A percentile compares a stretch with the other conserved stretches of the same genome.
Conservation (phyloP, 2,797 vertebrate species). For the Sebastes vulpes region DNA sequence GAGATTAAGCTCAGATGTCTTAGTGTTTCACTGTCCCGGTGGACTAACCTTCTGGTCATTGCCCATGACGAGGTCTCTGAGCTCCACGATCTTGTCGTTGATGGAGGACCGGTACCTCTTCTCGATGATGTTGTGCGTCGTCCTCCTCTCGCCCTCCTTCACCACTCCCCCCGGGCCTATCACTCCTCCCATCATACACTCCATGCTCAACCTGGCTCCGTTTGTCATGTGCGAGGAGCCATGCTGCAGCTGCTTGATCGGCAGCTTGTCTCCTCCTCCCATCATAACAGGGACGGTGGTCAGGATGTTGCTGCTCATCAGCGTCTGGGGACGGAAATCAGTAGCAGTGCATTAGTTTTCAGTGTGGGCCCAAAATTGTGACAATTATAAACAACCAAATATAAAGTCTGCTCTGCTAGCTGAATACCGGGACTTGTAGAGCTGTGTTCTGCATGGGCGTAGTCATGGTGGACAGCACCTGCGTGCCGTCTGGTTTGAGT, state of each 20-base stretch:
- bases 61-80: constrained; percentile 97
- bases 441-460: constrained; percentile 94
- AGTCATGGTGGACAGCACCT: constrained; percentile 92
- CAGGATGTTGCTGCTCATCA: constrained; percentile 95
- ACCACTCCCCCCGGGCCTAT: constrained; percentile 79
- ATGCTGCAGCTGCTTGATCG: constrained; percentile 94
- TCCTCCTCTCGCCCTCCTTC: constrained; percentile 96
- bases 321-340: constrained; percentile 82
- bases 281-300: constrained; percentile 96
- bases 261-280: constrained; percentile 94
- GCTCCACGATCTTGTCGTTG: constrained; percentile 97
- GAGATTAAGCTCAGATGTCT: too few species aligned
- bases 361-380: neutral
- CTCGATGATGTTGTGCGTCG: constrained; percentile 98
- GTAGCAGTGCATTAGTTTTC: neutral
- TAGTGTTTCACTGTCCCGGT: too few species aligned
- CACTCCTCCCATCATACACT: constrained; percentile 55
- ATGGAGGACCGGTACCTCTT: constrained; percentile 97
- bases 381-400: neutral
- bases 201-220: constrained; percentile 39
- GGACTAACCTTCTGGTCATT: constrained; percentile 93
- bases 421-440: constrained; percentile 89
- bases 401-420: too few species aligned
- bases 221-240: constrained; percentile 51
- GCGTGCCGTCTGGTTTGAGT: constrained; percentile 93